Base-by-base conservation (phyloP, 2,888 invertebrate genomes). In the Ochlodes sylvanus region DNA sequence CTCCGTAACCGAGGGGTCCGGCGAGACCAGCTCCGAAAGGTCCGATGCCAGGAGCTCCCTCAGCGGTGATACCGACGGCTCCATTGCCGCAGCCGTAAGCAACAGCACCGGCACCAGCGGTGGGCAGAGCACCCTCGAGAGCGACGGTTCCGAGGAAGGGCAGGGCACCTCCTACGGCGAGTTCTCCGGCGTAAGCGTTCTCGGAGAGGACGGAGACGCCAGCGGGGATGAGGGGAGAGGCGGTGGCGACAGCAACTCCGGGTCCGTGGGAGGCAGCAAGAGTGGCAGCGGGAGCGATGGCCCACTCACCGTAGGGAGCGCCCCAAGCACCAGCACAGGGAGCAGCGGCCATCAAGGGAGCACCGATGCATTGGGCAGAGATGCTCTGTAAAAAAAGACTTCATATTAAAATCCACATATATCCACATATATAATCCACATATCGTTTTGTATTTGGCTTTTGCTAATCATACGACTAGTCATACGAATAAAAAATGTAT, bases 131-230 rank as follows among this genome's bases (percentile, higher is more conserved):
- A 19, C 75, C 75, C 17, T 75, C 75, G 27, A 63, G 12, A 42
- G 68, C 73, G 12, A 77, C 77, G 12, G 76, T 75, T 19, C 75
- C 73, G 64, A 77, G 52, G 73, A 78, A 76, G 0, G 77, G 78
- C 69, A 76, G 68, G 27, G 74, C 74, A 19, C 81, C 81, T 14
- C 62, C 57, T 4, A 79, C 76, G 17, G 75, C 71, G 2, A 84
- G 60, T 3, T 69, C 63, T 0, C 84, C 84, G 42, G 76, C 79
- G 44, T 81, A 78, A 1, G 69, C 76, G 69, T 82, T 81, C 64
- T 82, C 80, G 19, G 82, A 82, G 9, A 76, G 66, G n/a, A 84
- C 76, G 12, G 79, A 70, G n/a, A 84, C 71, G 12, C 84, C 84
- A 42, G 69, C 73, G 5, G 78, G 76, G 5, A 74, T 69, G 17